These are phyloP conservation scores for Iguana delicatissima DNA, from an alignment of 2,797 vertebrate genomes.

Conservation along the genomic window DNA sequence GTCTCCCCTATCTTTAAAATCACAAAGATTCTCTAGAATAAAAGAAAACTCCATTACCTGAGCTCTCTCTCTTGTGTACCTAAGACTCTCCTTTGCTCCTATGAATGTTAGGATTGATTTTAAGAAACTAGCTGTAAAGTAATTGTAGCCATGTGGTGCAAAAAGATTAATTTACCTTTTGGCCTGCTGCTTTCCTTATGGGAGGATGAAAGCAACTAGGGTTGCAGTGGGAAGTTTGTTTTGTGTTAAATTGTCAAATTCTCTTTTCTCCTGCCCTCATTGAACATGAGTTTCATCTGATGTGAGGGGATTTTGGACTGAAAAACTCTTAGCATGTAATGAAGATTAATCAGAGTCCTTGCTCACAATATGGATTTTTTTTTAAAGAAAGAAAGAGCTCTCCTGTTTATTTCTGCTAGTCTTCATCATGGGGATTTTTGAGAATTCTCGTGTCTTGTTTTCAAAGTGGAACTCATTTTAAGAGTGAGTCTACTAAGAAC, in stretches of 20 bases:
- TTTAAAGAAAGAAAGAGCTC: constrained; percentile 22
- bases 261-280: constrained; percentile 44
- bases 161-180: constrained; percentile 75
- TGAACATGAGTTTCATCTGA: constrained; percentile 67
- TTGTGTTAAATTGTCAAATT: constrained; percentile 75
- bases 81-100: constrained; percentile 62
- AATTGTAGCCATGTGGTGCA: constrained; percentile 72
- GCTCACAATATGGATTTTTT: constrained; percentile 57
- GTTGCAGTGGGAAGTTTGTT: constrained; percentile 51
- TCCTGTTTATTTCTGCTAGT: constrained; percentile 64
- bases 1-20: neutral
- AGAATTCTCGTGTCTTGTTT: neutral
- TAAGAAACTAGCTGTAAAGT: constrained; percentile 51
- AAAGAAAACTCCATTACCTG: constrained; percentile 44
- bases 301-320: constrained; percentile 59
- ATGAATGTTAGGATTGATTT: constrained; percentile 68
- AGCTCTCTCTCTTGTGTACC: constrained; percentile 66
- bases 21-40: neutral
- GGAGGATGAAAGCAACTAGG: constrained; percentile 44
- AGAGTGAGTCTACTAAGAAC: no score
- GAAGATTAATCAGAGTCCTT: constrained; percentile 72
- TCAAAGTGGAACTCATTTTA: constrained; percentile 59
- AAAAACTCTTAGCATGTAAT: constrained; percentile 62
- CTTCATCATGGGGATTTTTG: constrained; percentile 67
- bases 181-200: constrained; percentile 70